Conservation (phyloP, 2,797 vertebrate genomes). For the Sitta carolinensis region DNA sequence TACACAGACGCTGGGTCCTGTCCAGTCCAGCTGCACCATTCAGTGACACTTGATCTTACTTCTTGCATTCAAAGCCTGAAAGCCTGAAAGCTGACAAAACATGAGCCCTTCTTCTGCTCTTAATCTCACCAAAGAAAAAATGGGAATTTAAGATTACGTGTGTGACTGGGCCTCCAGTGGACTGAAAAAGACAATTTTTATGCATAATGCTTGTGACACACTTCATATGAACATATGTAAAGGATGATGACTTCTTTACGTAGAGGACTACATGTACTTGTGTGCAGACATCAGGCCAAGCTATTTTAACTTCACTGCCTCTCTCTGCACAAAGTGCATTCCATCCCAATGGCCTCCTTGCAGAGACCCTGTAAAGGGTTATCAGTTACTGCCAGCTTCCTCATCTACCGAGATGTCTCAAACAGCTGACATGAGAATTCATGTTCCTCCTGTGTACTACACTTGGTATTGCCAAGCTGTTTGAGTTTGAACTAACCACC, state of each 20-base stretch:
- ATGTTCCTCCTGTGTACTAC: neutral
- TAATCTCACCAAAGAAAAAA: neutral
- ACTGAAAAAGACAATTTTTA: neutral
- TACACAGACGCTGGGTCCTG: fast-evolving
- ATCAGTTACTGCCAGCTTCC: neutral
- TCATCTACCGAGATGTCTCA: neutral
- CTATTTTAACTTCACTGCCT: neutral
- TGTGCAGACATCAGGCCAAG: neutral
- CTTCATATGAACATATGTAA: neutral
- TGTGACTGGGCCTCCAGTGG: neutral
- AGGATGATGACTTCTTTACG: neutral
- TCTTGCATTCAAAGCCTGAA: neutral
- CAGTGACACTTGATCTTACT: neutral
- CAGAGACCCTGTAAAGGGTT: neutral
- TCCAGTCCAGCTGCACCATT: neutral
- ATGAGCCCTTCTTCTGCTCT: neutral
- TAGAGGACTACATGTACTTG: neutral
- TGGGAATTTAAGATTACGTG: neutral
- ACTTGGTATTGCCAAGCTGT: neutral
- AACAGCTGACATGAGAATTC: neutral
- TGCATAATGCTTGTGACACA: neutral
- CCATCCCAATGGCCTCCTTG: neutral
- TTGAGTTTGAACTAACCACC: neutral
- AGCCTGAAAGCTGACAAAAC: neutral
- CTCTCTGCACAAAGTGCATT: neutral